Evolutionary conservation across 2,797 vertebrate species (phyloP), one percentile per base, ranked within the genome.

Genomic region (Tolypeutes matacus): DNA sequence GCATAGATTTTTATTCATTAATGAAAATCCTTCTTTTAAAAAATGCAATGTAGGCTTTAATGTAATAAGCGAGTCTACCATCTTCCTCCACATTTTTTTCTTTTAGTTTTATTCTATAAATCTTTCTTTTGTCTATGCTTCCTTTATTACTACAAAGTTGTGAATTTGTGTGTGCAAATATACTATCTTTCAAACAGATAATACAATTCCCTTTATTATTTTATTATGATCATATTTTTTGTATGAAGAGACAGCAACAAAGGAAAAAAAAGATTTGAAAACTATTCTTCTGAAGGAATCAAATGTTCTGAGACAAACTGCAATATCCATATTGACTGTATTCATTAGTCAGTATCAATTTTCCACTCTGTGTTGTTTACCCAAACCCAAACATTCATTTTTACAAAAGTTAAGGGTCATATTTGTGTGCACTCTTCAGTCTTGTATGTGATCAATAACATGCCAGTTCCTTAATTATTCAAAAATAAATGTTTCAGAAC

Each of bases 361-460:
- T 82, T 82, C 39, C 62, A 25, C 34, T 94, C 46, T 84, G 25
- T 86, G 89, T 87, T 89, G 51, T 73, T 56, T 85, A 88, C 11
- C 69, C 64, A 93, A 92, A 80, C 29, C 31, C 76, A 95, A 92
- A 93, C 73, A 86, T 73, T 83, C 53, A 86, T 95, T 88, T 94
- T 94, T 94, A 51, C 36, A 65, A 64, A 95, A 93, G 62, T 86
- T 73, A 92, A 90, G 62, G 42, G 31, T 92, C 67, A 62, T 92
- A 92, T 85, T 93, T 94, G n/a, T 67, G 86, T 82, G 46, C 10
- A 89, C 18, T 84, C 18, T 70, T 86, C 27, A 87, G 36, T 42
- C 49, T 88, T 92, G 29, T 90, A 95, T 95, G 31, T 80, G 27
- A 93, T 70, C 51, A 92, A 90, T 83, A 94, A 72, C 17, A 2